Evolutionary conservation across 2,888 invertebrate genomes (phyloP).

Genomic region (Aromia moschata): DNA sequence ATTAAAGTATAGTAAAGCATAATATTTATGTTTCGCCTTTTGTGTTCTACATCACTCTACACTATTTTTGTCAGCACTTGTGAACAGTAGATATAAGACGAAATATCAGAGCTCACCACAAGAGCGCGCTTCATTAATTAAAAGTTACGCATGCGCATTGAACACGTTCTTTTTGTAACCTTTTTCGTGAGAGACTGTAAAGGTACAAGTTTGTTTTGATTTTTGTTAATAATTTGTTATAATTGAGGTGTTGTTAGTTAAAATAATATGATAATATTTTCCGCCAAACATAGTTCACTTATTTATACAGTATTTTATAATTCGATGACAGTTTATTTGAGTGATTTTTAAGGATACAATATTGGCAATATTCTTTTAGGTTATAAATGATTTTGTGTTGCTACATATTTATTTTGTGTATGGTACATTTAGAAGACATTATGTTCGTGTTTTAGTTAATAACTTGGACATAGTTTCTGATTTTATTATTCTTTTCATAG

Average conservation of each 20-base stretch:
- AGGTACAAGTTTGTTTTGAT: constrained; percentile 58
- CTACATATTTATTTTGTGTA: too few species aligned
- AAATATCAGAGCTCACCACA: too few species aligned
- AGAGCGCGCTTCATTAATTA: too few species aligned
- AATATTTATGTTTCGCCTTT: too few species aligned
- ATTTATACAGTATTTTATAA: constrained; percentile 17
- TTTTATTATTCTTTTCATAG: too few species aligned
- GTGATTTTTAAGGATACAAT: constrained; percentile 23
- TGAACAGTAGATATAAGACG: too few species aligned
- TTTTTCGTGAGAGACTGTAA: constrained; percentile 54
- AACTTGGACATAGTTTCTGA: background rate
- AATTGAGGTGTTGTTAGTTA: constrained; percentile 24
- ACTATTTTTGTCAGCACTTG: too few species aligned
- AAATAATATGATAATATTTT: constrained; percentile 16
- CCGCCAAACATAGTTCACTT: background rate
- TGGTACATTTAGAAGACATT: background rate
- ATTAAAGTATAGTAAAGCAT: too few species aligned
- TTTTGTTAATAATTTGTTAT: constrained; percentile 33
- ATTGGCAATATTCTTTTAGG: background rate
- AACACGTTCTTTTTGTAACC: constrained; percentile 45
- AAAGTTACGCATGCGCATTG: too few species aligned
- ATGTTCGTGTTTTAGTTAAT: background rate
- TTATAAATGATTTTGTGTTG: constrained; percentile 1
- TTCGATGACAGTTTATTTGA: constrained; percentile 37
- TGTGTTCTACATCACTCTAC: too few species aligned